These are phyloP conservation scores for Cybosia mesomella DNA, from an alignment of 2,888 invertebrate genomes.

Conservation along the genomic window DNA sequence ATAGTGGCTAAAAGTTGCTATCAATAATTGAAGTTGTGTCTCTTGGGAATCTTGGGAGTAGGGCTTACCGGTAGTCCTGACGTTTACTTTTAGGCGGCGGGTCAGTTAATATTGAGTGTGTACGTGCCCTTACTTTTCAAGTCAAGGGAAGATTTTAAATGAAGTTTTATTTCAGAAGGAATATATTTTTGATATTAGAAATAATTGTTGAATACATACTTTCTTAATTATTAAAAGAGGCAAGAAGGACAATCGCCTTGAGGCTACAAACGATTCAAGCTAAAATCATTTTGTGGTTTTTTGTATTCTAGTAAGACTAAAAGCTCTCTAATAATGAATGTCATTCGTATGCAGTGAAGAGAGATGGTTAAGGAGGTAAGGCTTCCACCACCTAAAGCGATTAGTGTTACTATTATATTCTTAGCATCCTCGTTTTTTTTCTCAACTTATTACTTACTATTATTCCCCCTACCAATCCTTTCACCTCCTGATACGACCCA, in stretches of 20 bases:
- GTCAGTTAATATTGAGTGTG: constrained; percentile 43
- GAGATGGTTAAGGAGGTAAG: too few relatives aligned
- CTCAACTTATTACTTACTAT: too few relatives aligned
- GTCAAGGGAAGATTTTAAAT: constrained; percentile 15
- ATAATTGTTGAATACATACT: background rate
- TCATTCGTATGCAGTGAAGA: too few relatives aligned
- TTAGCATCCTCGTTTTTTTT: too few relatives aligned
- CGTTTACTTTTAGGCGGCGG: constrained; percentile 47
- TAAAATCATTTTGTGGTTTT: background rate
- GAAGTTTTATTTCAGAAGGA: background rate
- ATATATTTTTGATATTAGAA: background rate
- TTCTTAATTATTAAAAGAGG: background rate
- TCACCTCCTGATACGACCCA: background rate
- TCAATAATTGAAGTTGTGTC: constrained; percentile 83
- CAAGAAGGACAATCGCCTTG: background rate
- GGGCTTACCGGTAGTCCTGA: constrained; percentile 72
- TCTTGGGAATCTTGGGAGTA: constrained; percentile 68
- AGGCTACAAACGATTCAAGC: background rate
- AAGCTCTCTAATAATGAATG: too few relatives aligned
- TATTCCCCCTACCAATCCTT: background rate
- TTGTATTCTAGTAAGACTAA: background rate
- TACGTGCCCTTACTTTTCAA: constrained; percentile 36
- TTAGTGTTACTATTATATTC: too few relatives aligned
- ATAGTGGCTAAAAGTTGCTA: constrained; percentile 82
- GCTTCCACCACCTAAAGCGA: too few relatives aligned